Conservation (phyloP, 2,113 vertebrate species). For the western clawed frog (Xenopus tropicalis) region UCB_Xtro_10.0 CM004446.2:112670001-112670500, state of each 20-base stretch:
- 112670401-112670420: conserved; percentile 2
- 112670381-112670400: conserved; percentile 1
- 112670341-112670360: neutral
- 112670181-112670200: conserved; percentile 76
- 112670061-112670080: too few species aligned
- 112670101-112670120: conserved; percentile 24
- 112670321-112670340: neutral
- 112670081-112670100: too few species aligned
- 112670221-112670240: conserved; percentile 9
- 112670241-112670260: conserved; percentile 26
- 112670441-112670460: neutral
- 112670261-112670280: conserved; percentile 8
- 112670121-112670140: conserved; percentile 78
- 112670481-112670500: conserved; percentile 14
- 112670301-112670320: neutral
- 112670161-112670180: conserved; percentile 77
- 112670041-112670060: too few species aligned
- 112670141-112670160: conserved; percentile 81
- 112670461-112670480: neutral
- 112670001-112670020: too few species aligned
- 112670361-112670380: neutral
- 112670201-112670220: conserved; percentile 78
- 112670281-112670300: conserved; percentile 23
- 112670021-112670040: too few species aligned
- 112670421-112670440: neutral